These are phyloP conservation scores for Callipepla californica DNA, from an alignment of 2,113 vertebrate species.

Conservation along the genomic window DNA sequence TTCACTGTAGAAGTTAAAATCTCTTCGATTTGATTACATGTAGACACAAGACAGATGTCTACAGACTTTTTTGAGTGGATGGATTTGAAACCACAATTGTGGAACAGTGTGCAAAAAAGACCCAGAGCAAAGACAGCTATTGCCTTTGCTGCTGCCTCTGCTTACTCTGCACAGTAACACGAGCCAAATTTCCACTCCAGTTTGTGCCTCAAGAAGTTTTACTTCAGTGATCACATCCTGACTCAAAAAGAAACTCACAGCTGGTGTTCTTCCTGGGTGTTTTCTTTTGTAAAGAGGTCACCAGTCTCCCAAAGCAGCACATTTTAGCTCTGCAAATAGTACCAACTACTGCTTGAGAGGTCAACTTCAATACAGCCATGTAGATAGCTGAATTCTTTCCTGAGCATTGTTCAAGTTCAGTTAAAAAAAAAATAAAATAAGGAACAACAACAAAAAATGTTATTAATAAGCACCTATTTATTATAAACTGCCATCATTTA, in stretches of 20 bases:
- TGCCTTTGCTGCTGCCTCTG: not conserved
- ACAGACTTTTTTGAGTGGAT: not conserved
- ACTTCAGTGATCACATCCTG: not conserved
- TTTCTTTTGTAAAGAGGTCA: not conserved
- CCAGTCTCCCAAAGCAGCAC: not conserved
- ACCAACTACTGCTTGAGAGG: not conserved
- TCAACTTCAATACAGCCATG: not conserved
- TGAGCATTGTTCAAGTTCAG: not conserved
- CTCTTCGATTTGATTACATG: not conserved
- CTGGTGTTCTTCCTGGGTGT: not conserved
- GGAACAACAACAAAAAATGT: not conserved
- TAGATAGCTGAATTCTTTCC: not conserved
- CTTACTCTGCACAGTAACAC: not conserved
- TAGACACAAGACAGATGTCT: not conserved
- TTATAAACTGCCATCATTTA: not conserved
- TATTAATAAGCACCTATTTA: not conserved
- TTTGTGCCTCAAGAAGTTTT: not conserved
- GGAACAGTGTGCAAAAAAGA: accelerated
- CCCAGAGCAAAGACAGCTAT: not conserved
- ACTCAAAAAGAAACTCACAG: not conserved
- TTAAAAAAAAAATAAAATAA: not conserved
- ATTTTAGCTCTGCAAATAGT: not conserved
- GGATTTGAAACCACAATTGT: not conserved
- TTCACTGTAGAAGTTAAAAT: slow-evolving; percentile 4
- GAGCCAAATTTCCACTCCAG: not conserved